phyloP scores from a whole-genome alignment of 2,113 vertebrate genomes.

The Mugil cephalus region DNA sequence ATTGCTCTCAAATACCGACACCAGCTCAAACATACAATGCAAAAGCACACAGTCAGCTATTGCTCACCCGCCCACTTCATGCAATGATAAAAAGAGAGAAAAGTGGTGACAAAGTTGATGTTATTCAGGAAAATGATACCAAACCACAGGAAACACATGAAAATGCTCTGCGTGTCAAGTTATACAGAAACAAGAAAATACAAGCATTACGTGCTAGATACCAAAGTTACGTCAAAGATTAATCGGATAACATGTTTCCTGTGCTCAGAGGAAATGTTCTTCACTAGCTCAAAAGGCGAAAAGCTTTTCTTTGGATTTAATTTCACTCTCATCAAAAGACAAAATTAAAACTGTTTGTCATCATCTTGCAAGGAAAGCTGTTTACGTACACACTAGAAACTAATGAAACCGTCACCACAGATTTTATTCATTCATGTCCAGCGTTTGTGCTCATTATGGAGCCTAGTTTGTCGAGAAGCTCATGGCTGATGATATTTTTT shows the following conservation, averaged over 20 bases:
- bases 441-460: too few species aligned
- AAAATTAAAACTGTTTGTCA: constrained; percentile 19
- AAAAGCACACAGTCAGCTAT: background rate
- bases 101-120: background rate
- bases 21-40: background rate
- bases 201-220: background rate
- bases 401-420: too few species aligned
- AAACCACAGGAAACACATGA: background rate
- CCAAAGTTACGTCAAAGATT: constrained; percentile 10
- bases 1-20: background rate
- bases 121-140: too few species aligned
- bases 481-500: too few species aligned
- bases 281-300: background rate
- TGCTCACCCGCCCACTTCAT: too few species aligned
- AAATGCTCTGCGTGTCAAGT: background rate
- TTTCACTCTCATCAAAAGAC: background rate
- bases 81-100: too few species aligned
- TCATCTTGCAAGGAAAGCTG: background rate
- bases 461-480: too few species aligned
- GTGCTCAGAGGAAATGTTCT: background rate
- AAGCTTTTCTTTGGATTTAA: constrained; percentile 7
- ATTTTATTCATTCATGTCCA: too few species aligned
- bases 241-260: constrained; percentile 25
- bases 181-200: background rate
- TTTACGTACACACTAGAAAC: background rate